Conservation (phyloP, 1,140 invertebrate genomes). For the Drosophila bipectinata region DNA sequence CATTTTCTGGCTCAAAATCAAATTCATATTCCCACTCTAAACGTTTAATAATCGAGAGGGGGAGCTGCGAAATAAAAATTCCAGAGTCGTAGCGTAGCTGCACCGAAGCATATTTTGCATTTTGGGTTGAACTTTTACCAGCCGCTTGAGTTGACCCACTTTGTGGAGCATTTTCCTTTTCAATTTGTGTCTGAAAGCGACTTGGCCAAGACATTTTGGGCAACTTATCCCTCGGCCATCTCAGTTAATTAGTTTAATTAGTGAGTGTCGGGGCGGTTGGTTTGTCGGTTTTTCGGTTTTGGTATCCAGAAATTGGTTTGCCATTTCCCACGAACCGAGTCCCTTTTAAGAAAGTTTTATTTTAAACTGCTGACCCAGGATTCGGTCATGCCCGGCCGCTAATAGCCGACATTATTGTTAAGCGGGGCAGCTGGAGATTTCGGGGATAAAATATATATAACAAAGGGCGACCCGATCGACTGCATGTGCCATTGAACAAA, state of each 20-base stretch:
- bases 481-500: constrained; percentile 79
- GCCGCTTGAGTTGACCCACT: constrained; percentile 55
- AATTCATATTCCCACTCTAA: constrained; percentile 21
- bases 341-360: constrained; percentile 56
- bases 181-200: constrained; percentile 37
- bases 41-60: constrained; percentile 47
- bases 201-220: constrained; percentile 23
- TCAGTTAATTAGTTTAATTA: constrained; percentile 77
- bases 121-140: constrained; percentile 9
- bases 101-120: constrained; percentile 44
- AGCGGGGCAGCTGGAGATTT: neutral
- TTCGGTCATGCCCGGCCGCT: constrained; percentile 43
- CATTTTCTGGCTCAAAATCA: constrained; percentile 18
- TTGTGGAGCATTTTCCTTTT: constrained; percentile 47
- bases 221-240: constrained; percentile 43
- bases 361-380: constrained; percentile 53
- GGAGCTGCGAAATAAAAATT: constrained; percentile 35
- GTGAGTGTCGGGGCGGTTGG: constrained; percentile 46
- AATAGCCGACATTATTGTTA: constrained; percentile 71
- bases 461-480: constrained; percentile 65
- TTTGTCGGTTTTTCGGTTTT: constrained; percentile 40
- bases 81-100: constrained; percentile 19
- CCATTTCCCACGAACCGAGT: constrained; percentile 33
- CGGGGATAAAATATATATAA: constrained; percentile 7
- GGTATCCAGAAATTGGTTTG: constrained; percentile 32